A percentile compares a stretch with the other conserved stretches of the same genome.
phyloP scores from a whole-genome alignment of 2,888 invertebrate species.

The Dorcus parallelipipedus region DNA sequence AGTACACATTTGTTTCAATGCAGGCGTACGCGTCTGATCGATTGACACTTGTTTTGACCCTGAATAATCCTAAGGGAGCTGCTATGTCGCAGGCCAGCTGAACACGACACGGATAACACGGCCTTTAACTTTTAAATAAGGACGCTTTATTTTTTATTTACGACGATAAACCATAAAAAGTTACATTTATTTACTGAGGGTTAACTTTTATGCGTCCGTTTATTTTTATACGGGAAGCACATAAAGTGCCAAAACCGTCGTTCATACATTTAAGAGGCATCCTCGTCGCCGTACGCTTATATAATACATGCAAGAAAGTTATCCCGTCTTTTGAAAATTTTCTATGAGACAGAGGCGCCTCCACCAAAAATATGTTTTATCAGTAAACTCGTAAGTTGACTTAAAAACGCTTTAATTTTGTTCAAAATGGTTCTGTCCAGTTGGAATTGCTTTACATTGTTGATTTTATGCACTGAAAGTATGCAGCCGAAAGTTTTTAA shows the following conservation, averaged over 20 bases:
- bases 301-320: too few species aligned
- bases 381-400: too few species aligned
- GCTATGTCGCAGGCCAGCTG: conserved; percentile 21
- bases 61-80: conserved; percentile 29
- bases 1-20: conserved; percentile 21
- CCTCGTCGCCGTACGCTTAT: too few species aligned
- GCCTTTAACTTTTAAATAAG: conserved; percentile 26
- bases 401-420: too few species aligned
- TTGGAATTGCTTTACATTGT: too few species aligned
- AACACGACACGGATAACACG: conserved; percentile 25
- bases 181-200: conserved; percentile 5
- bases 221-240: not conserved
- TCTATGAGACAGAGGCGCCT: too few species aligned
- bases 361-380: too few species aligned
- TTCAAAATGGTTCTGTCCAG: too few species aligned
- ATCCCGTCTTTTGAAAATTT: too few species aligned
- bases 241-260: not conserved
- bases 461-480: too few species aligned
- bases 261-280: too few species aligned
- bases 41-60: conserved; percentile 35
- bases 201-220: not conserved
- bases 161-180: conserved; percentile 20
- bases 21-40: conserved; percentile 21
- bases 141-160: conserved; percentile 24
- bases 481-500: too few species aligned